Conservation (phyloP, 1,140 invertebrate species). For the Atopsyche davidsoni region DNA sequence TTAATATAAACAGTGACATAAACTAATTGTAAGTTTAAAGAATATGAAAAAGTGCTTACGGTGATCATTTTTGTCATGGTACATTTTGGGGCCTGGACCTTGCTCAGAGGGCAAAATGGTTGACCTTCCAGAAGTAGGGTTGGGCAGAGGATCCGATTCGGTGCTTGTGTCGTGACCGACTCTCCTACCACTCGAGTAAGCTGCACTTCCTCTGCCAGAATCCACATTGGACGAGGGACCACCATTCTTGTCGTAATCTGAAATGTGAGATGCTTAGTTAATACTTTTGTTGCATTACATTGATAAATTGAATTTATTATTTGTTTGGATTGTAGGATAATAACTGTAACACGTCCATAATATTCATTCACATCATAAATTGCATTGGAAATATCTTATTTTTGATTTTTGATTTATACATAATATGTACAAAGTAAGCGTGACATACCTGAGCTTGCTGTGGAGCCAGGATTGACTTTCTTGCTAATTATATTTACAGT, state of each 20-base stretch:
- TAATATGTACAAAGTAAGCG: neutral
- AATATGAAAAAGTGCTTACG: no score
- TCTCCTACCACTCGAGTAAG: slow-evolving; percentile 64
- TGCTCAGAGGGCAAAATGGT: slow-evolving; percentile 21
- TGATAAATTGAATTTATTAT: no score
- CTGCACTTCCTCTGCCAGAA: slow-evolving; percentile 68
- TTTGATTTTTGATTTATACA: no score
- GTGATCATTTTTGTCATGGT: slow-evolving; percentile 32
- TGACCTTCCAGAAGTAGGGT: slow-evolving; percentile 9
- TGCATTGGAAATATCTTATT: no score
- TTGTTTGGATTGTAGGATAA: no score
- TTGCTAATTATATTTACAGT: slow-evolving; percentile 32
- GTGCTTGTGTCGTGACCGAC: slow-evolving; percentile 45
- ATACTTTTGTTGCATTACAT: no score
- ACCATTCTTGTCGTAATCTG: slow-evolving; percentile 66
- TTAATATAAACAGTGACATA: slow-evolving; percentile 4
- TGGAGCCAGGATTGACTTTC: slow-evolving; percentile 51
- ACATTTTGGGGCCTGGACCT: slow-evolving; percentile 19
- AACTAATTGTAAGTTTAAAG: no score
- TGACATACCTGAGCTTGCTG: slow-evolving; percentile 32
- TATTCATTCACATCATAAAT: neutral
- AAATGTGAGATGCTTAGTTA: no score
- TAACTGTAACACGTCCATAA: slow-evolving; percentile 7
- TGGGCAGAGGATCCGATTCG: slow-evolving; percentile 43
- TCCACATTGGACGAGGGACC: slow-evolving; percentile 66